Conservation (phyloP, 2,888 invertebrate species). For the Epinotia demarniana region DNA sequence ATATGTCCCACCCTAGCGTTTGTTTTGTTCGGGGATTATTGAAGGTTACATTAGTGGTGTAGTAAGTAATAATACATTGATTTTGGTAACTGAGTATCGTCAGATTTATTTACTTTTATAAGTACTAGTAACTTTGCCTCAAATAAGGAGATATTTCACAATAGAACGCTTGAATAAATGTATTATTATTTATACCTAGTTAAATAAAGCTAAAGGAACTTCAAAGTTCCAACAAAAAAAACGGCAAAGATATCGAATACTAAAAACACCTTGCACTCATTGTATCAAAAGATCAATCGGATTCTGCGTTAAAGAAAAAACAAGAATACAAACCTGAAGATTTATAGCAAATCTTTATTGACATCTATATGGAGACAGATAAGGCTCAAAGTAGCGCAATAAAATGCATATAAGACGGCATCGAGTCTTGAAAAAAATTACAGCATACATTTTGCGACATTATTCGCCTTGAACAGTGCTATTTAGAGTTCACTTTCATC, state of each 20-base stretch:
- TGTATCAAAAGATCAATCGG: conserved; percentile 37
- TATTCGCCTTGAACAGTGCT: background rate
- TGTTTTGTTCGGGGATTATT: conserved; percentile 76
- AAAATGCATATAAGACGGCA: conserved; percentile 8
- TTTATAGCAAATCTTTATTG: conserved; percentile 26
- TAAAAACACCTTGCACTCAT: conserved; percentile 51
- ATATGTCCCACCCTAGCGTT: conserved; percentile 77
- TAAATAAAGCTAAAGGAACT: background rate
- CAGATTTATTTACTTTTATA: background rate
- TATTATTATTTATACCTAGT: no score
- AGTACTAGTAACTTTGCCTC: no score
- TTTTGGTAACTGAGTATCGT: conserved; percentile 9
- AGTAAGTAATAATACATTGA: conserved; percentile 55
- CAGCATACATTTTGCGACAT: background rate
- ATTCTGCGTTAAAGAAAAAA: conserved; percentile 45
- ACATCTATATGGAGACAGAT: conserved; percentile 42
- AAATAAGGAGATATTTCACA: background rate
- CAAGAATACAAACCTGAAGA: conserved; percentile 44
- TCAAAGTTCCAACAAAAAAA: background rate
- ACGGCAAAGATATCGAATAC: background rate
- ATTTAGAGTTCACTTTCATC: conserved; percentile 48
- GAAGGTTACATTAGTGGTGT: conserved; percentile 74
- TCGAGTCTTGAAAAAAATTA: background rate
- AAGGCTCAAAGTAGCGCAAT: conserved; percentile 3
- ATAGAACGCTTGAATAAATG: no score